Evolutionary conservation across 2,797 vertebrate genomes (phyloP), one percentile per base, ranked within the genome.

Genomic region (Podarcis siculus): DNA sequence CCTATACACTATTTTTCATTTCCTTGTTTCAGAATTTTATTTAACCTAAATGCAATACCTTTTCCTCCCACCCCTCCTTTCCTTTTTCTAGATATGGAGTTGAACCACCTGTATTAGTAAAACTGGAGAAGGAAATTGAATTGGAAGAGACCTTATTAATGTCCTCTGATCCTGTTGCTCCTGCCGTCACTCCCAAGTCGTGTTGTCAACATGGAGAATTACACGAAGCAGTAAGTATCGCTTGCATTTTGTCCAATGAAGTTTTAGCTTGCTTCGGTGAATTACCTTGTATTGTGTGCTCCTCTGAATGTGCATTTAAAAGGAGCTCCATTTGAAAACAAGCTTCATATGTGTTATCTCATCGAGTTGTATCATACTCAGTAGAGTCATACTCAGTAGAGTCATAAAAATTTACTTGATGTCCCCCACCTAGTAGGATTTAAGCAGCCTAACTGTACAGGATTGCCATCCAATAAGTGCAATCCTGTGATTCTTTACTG

Each of bases 101-200:
- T 93, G 99, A 99, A 91, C 99, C 99, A 90, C 98, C 99, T 1
- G 98, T 98, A 2, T 95, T 99, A 92, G 98, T 99, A 92, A 99
- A 99, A 96, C 96, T 99, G 91, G 99, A 99, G 97, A 98, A 99
- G 91, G 99, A 99, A 97, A 99, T 99, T 39, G 99, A 99, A 89
- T 93, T 99, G 90, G 99, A 99, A 96, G 98, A 99, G 95, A 98
- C 98, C 0, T 94, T 98, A 93, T 96, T 99, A 89, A 96, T 98
- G 97, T 96, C 97, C 0, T 97, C 98, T 89, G 97, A 97, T 87
- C 96, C 96, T 2, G 96, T 97, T 7, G 95, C 97, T 0, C 98
- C 98, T 0, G 85, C 98, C 82, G 98, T 96, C 89, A 97, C 98
- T 89, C 97, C 98, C 87, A 99, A 98, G 27, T 97, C 98, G 0